Percentiles rank a stretch among this genome's conserved stretches.
Conservation (phyloP, 2,113 vertebrate species). For the Enhydra lutris region DNA sequence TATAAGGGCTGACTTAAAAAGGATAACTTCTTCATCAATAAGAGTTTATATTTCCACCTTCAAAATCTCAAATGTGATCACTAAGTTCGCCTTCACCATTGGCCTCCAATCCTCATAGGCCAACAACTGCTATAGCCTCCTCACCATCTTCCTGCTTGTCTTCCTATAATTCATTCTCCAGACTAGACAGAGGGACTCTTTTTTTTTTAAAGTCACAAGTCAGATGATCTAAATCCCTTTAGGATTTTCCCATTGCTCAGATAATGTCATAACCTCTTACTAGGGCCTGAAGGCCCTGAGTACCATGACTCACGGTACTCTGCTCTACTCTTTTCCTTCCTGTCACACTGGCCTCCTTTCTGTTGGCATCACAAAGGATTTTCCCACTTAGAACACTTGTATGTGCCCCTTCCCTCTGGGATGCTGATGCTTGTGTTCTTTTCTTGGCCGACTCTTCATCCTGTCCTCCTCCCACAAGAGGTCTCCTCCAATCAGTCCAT, state of each 20-base stretch:
- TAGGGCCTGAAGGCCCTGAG: background rate
- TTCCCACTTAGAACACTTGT: background rate
- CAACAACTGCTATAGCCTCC: background rate
- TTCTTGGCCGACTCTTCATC: background rate
- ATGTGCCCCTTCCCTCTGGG: background rate
- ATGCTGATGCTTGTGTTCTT: background rate
- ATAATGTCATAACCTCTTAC: background rate
- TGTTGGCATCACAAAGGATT: background rate
- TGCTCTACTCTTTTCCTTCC: background rate
- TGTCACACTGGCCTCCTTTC: background rate
- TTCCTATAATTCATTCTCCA: background rate
- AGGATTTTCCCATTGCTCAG: background rate
- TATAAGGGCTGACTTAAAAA: background rate
- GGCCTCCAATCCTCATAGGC: background rate
- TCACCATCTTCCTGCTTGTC: background rate
- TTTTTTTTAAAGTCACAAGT: background rate
- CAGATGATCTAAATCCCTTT: background rate
- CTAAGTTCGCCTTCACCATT: background rate
- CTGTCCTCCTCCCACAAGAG: background rate
- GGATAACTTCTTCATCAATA: background rate
- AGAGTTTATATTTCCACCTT: background rate
- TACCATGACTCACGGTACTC: accelerated
- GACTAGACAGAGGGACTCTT: background rate
- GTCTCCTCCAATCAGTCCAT: background rate
- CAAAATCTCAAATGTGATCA: background rate